Evolutionary conservation across 53 echinoderm and acorn worm genomes (phyloP).

Genomic region (Holothuria leucospilota): DNA sequence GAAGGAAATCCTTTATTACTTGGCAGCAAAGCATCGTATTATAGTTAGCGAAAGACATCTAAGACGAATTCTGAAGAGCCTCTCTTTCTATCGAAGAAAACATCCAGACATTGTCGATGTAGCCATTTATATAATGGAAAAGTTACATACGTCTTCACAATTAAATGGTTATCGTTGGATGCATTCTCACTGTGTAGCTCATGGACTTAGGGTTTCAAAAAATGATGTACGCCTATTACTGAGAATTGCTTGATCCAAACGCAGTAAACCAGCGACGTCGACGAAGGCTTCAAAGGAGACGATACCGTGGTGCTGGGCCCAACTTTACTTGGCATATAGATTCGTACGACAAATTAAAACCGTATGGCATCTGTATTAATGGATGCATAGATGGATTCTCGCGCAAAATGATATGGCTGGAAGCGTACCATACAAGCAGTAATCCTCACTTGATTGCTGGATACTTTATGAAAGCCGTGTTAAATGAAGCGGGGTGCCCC

Average conservation of each 20-base stretch:
- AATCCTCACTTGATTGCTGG: slow-evolving; percentile 55
- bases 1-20: slow-evolving; percentile 57
- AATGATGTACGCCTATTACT: background rate
- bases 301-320: slow-evolving; percentile 26
- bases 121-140: slow-evolving; percentile 37
- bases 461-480: slow-evolving; percentile 53
- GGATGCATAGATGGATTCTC: too few species aligned
- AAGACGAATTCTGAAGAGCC: slow-evolving; percentile 45
- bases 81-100: slow-evolving; percentile 52
- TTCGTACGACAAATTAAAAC: slow-evolving; percentile 45
- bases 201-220: background rate
- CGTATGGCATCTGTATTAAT: slow-evolving; percentile 44
- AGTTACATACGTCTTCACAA: slow-evolving; percentile 49
- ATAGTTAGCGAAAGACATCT: slow-evolving; percentile 53
- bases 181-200: background rate
- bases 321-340: slow-evolving; percentile 51
- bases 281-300: slow-evolving; percentile 13
- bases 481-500: slow-evolving; percentile 50
- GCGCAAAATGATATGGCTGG: slow-evolving; percentile 52
- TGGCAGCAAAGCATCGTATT: slow-evolving; percentile 51
- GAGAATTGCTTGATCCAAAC: slow-evolving; percentile 22
- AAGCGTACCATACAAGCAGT: slow-evolving; percentile 50
- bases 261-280: slow-evolving; percentile 26
- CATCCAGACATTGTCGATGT: slow-evolving; percentile 62
- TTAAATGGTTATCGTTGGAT: slow-evolving; percentile 27